Conservation (phyloP, 2,113 vertebrate species). For the Catagonus wagneri region DNA sequence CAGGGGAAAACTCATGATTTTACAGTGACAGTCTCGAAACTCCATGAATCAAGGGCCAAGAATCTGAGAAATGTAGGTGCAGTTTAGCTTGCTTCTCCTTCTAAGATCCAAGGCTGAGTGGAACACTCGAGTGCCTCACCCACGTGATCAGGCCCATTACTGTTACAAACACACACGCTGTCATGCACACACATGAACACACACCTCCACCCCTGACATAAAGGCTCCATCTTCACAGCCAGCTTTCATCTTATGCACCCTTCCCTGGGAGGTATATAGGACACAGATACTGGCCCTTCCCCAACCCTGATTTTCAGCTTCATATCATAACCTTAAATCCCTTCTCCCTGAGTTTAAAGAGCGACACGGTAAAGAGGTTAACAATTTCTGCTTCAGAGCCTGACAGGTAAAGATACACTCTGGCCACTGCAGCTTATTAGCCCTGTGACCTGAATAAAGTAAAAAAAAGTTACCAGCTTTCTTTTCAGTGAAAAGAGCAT, state of each 20-base stretch:
- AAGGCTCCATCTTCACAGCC: neutral
- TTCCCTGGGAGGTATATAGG: neutral
- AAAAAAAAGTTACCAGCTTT: neutral
- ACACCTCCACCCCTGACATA: too few relatives aligned
- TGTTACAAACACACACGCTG: neutral
- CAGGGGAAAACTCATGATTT: neutral
- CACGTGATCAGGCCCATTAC: neutral
- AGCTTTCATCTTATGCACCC: neutral
- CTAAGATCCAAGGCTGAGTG: neutral
- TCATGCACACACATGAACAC: too few relatives aligned
- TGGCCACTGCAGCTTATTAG: neutral
- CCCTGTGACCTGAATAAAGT: neutral
- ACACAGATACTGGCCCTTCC: neutral
- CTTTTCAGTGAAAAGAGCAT: slow-evolving; percentile 8
- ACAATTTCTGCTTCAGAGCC: neutral
- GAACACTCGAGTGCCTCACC: neutral
- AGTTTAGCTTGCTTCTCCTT: neutral
- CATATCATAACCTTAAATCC: neutral
- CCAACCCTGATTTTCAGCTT: neutral
- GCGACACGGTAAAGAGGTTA: neutral
- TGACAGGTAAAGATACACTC: neutral
- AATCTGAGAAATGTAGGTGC: neutral
- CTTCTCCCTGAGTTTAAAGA: neutral
- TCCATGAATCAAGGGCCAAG: neutral
- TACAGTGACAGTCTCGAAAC: neutral